Base-by-base conservation (phyloP, 2,797 vertebrate species). In the Ispidina lecontei region DNA sequence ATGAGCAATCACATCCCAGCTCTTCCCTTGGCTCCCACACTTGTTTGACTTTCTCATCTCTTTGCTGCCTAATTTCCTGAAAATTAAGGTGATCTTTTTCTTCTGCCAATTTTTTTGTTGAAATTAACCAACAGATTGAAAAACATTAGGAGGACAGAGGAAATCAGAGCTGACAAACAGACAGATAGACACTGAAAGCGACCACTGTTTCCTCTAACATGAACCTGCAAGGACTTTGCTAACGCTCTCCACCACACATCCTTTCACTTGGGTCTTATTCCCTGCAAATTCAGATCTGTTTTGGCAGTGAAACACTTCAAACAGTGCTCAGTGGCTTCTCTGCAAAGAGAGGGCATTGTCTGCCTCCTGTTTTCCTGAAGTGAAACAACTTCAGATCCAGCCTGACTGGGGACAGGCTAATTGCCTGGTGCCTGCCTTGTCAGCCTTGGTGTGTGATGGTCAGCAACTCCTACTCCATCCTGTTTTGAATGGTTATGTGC, bases 1-100 rank as follows among this genome's bases (percentile, higher is more conserved):
- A 91, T 71, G 72, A 94, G 26, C 62, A 26, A 43, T 95, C 49
- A 80, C 6, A 9, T 91, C 93, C 81, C 81, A 94, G 69, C 64
- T 93, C 89, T 92, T 93, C 82, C 65, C 70, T 87, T 94, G 90
- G 89, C 92, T 95, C 54, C 0, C 0, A 64, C 46, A 55, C 39
- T 91, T 95, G 75, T 91, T 95, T 93, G 65, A 93, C 69, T 92
- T 94, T 95, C 78, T 94, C n/a, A 39, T 91, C 55, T 83, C 78
- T 79, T 89, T 91, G 71, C 87, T 89, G 78, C 75, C 78, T 85
- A 71, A 91, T 94, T 93, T 90, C 84, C 92, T 94, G 84, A 91
- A 91, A 94, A 80, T 82, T 54, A 49, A 95, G 90, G 86, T 96
- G 86, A 89, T 89, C 68, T 68, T 83, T 77, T 46, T 43, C 58